These are phyloP conservation scores for Laspeyria flexula DNA, from an alignment of 2,888 invertebrate species.

Conservation along the genomic window DNA sequence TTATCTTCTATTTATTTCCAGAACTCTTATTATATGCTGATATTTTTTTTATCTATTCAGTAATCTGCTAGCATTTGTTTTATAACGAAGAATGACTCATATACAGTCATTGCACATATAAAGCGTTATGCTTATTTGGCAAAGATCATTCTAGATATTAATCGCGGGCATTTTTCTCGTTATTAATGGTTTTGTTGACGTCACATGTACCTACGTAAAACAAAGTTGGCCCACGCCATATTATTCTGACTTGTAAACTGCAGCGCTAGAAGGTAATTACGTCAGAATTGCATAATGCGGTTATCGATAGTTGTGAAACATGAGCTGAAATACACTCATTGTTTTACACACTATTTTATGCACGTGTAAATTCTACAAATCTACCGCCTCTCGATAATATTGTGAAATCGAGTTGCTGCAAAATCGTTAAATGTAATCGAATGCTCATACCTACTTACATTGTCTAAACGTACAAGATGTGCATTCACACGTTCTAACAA, in stretches of 20 bases:
- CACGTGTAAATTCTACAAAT: slow-evolving; percentile 38
- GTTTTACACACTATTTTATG: slow-evolving; percentile 38
- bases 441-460: slow-evolving; percentile 12
- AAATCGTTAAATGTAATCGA: neutral
- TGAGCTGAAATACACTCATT: slow-evolving; percentile 36
- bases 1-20: too few relatives aligned
- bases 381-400: slow-evolving; percentile 12
- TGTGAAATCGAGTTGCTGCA: slow-evolving; percentile 8
- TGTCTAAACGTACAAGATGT: slow-evolving; percentile 8
- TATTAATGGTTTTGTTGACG: slow-evolving; percentile 24
- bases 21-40: too few relatives aligned
- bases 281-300: slow-evolving; percentile 54
- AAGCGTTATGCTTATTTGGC: neutral
- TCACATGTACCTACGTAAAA: slow-evolving; percentile 20
- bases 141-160: slow-evolving; percentile 5
- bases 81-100: neutral
- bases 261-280: slow-evolving; percentile 33
- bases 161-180: slow-evolving; percentile 4
- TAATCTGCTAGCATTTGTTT: too few relatives aligned
- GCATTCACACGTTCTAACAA: slow-evolving; percentile 5
- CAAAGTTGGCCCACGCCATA: slow-evolving; percentile 13
- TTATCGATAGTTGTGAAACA: slow-evolving; percentile 50
- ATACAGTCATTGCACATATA: neutral
- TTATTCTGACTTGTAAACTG: slow-evolving; percentile 15
- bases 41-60: too few relatives aligned